Conservation (phyloP, 2,113 vertebrate genomes). For the Lates calcarifer region DNA sequence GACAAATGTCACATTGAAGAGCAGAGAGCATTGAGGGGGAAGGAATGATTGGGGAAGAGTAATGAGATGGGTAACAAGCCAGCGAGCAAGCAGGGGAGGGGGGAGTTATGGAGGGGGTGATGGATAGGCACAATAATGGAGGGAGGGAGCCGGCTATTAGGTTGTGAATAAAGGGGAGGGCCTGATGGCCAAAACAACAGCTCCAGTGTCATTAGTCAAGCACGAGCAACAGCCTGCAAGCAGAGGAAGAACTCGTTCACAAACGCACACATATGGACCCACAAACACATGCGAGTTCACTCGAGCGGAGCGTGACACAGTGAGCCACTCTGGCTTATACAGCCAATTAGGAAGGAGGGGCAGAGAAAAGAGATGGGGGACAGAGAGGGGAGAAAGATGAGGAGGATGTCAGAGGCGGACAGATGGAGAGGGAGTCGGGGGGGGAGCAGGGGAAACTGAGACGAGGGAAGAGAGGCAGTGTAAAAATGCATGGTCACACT, state of each 20-base stretch:
- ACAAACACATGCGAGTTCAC: constrained; percentile 34
- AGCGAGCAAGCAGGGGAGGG: not conserved
- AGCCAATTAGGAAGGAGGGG: constrained; percentile 62
- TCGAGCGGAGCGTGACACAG: constrained; percentile 53
- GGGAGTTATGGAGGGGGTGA: constrained; percentile 32
- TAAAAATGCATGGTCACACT: constrained; percentile 51
- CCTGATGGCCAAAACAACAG: constrained; percentile 49
- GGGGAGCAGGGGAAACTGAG: constrained; percentile 6
- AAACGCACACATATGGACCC: constrained; percentile 34
- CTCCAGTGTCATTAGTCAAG: constrained; percentile 70
- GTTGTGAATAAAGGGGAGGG: constrained; percentile 41
- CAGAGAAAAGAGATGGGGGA: constrained; percentile 18
- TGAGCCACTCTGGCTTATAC: constrained; percentile 15
- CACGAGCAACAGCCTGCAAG: constrained; percentile 57
- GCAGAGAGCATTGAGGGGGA: not conserved
- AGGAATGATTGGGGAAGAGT: not conserved
- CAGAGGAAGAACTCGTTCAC: constrained; percentile 14
- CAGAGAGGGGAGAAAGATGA: constrained; percentile 24
- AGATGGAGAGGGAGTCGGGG: constrained; percentile 59
- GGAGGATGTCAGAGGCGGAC: constrained; percentile 60
- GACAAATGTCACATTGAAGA: constrained; percentile 12
- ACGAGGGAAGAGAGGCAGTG: constrained; percentile 7
- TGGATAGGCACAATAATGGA: constrained; percentile 60
- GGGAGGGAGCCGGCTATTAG: constrained; percentile 53
- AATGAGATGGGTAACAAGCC: constrained; percentile 33